phyloP scores from a whole-genome alignment of 2,113 vertebrate genomes.

The Lanius collurio region DNA sequence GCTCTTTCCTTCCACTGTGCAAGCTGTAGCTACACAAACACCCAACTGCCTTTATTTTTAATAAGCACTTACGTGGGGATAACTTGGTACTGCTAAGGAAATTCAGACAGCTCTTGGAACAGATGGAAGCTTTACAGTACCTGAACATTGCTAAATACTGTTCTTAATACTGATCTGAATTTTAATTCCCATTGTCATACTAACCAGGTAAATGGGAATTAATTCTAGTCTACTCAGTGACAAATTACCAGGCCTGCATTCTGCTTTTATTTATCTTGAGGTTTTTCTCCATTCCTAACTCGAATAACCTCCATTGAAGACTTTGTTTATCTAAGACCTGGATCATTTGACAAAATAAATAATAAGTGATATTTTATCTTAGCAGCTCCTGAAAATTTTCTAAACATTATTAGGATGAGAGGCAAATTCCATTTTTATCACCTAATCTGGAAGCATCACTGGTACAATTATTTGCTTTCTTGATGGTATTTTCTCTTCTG shows the following conservation, averaged over 20 bases:
- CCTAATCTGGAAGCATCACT: neutral
- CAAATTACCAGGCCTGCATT: neutral
- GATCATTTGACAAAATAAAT: neutral
- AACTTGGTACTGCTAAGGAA: neutral
- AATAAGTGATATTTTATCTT: neutral
- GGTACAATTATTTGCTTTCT: neutral
- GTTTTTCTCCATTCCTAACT: neutral
- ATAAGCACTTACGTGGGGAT: neutral
- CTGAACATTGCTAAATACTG: neutral
- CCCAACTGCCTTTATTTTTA: neutral
- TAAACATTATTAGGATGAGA: neutral
- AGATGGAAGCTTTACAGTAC: constrained; percentile 1
- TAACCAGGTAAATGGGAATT: neutral
- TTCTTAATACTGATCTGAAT: neutral
- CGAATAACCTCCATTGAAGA: neutral
- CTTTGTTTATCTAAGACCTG: neutral
- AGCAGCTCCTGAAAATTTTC: neutral
- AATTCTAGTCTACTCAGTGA: neutral
- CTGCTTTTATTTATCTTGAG: neutral
- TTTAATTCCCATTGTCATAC: neutral
- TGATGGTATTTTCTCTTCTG: neutral
- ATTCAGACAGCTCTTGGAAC: neutral
- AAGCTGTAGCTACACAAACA: neutral
- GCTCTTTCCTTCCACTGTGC: neutral
- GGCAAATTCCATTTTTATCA: neutral